Evolutionary conservation across 2,113 vertebrate genomes (phyloP).

Genomic region (Dromiciops gliroides): DNA sequence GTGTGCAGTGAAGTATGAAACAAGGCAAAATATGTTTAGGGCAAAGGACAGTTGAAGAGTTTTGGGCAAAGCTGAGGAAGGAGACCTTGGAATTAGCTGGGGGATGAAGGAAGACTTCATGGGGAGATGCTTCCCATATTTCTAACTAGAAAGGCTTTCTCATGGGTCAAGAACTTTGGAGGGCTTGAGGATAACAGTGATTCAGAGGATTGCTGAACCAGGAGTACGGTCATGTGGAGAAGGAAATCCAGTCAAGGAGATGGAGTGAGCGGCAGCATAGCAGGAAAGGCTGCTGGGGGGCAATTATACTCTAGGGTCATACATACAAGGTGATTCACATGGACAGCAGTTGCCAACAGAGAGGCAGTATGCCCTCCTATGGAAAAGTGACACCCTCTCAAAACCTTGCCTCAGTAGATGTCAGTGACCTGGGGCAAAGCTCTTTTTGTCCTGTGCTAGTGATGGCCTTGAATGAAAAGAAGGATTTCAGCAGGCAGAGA

Average conservation of each 20-base stretch:
- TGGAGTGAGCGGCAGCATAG: not conserved
- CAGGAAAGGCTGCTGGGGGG: not conserved
- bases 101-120: not conserved
- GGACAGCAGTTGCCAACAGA: not conserved
- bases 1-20: not conserved
- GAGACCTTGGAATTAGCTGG: not conserved
- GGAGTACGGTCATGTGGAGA: not conserved
- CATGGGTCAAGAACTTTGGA: not conserved
- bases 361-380: not conserved
- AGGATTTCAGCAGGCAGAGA: not conserved
- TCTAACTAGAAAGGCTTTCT: not conserved
- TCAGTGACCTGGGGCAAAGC: not conserved
- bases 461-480: not conserved
- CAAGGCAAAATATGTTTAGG: not conserved
- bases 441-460: not conserved
- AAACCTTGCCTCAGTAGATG: not conserved
- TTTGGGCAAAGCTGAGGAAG: not conserved
- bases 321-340: not conserved
- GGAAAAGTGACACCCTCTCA: not conserved
- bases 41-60: not conserved
- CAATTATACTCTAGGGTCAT: not conserved
- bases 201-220: not conserved
- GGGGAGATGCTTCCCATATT: not conserved
- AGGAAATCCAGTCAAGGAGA: not conserved
- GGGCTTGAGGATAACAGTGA: not conserved